Base-by-base conservation (phyloP, 2,797 vertebrate genomes). In the Hoplostethus atlanticus region DNA sequence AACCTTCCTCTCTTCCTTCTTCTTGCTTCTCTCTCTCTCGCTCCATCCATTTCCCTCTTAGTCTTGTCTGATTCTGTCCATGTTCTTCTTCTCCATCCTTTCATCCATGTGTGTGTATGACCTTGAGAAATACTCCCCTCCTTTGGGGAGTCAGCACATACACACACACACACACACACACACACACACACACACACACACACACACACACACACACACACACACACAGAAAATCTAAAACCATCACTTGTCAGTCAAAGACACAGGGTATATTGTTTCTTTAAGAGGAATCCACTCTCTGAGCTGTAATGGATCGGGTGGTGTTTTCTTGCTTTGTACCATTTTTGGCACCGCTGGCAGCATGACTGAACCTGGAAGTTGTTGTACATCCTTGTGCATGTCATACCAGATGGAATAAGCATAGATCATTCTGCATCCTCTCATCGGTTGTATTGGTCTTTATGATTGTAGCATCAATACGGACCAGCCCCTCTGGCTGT, bases 41-140 rank as follows among this genome's bases (percentile, higher is more conserved):
- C 25, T 50, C 6, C 13, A 13, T 46, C 5, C 12, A n/a, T 61
- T 6, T 48, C 11, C 48, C 3, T 6, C 25, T 30, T n/a, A 11
- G n/a, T 38, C 2, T 13, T 47, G 1, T 61, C 31, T 17, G 2
- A 12, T 8, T 28, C 6, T 6, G n/a, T 1, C 15, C 12, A 3
- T 15, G 1, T 28, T 6, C 13, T 7, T 5, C 15, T 16, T 42
- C 10, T 42, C 11, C 9, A 44, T 42, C 58, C 13, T 13, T 9
- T 25, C 57, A 21, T 25, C 38, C 57, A n/a, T 12, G 40, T 28
- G 60, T 48, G 51, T 64, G 17, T 3, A 53, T 79, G 81, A 86
- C 81, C 84, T 86, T 84, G 84, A 79, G 72, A 81, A 67, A 79
- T 52, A 70, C 70, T 78, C 73, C 59, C 72, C 60, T 76, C 21